phyloP scores from a whole-genome alignment of 2,113 vertebrate species.

The Seriola dumerili region DNA sequence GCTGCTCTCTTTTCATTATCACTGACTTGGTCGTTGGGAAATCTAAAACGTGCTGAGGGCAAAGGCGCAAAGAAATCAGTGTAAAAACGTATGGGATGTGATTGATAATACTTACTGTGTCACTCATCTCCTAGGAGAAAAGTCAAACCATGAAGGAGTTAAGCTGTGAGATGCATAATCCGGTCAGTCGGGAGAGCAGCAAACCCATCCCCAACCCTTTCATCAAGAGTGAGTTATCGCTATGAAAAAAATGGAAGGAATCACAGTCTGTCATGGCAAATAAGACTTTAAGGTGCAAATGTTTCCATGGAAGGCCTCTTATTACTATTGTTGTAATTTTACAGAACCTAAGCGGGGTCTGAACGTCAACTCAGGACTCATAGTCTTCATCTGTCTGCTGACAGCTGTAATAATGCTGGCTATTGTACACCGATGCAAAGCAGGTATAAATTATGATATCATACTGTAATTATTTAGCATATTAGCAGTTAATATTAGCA shows the following conservation, averaged over 20 bases:
- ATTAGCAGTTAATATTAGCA: too few relatives aligned
- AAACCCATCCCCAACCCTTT: constrained; percentile 5
- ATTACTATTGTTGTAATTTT: neutral
- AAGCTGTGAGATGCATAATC: constrained; percentile 60
- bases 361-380: constrained; percentile 18
- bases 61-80: too few relatives aligned
- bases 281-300: neutral
- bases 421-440: constrained; percentile 23
- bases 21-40: too few relatives aligned
- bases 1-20: too few relatives aligned
- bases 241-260: neutral
- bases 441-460: constrained; percentile 42
- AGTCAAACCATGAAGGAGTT: accelerated
- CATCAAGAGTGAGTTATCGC: neutral
- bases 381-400: constrained; percentile 36
- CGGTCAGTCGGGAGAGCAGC: constrained; percentile 36
- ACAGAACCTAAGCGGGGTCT: accelerated
- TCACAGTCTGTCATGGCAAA: neutral
- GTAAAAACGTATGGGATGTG: too few relatives aligned
- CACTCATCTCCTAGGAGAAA: neutral
- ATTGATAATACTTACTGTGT: neutral
- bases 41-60: too few relatives aligned
- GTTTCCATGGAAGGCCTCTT: neutral
- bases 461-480: neutral
- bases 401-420: neutral